These are phyloP conservation scores for Neopelma chrysocephalum DNA, from an alignment of 2,797 vertebrate genomes.

Conservation along the genomic window DNA sequence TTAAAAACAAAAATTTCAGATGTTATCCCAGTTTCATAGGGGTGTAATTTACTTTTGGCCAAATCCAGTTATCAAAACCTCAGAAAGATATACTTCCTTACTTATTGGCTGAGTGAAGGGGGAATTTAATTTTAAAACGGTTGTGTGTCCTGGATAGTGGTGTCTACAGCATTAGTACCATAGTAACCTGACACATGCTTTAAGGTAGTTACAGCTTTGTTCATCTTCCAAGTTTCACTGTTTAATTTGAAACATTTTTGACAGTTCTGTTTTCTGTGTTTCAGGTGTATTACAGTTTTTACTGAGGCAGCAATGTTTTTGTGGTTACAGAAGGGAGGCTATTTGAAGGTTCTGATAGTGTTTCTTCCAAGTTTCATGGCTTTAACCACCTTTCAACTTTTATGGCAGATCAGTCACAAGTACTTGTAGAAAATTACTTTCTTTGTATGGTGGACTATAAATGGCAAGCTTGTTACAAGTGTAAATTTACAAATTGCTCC, in stretches of 20 bases:
- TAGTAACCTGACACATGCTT: neutral
- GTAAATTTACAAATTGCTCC: constrained; percentile 7
- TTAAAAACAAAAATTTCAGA: neutral
- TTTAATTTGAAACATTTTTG: neutral
- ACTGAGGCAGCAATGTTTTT: neutral
- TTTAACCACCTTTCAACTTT: constrained; percentile 39
- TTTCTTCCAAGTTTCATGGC: neutral
- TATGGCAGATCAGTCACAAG: neutral
- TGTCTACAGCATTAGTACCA: neutral
- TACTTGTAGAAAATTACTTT: constrained; percentile 33
- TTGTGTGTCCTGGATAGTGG: neutral
- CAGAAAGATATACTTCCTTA: neutral
- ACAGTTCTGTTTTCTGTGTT: neutral
- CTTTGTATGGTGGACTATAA: constrained; percentile 1
- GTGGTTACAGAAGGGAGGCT: neutral
- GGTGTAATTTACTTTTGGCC: neutral
- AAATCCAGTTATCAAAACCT: neutral
- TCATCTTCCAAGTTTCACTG: neutral
- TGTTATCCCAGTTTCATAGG: neutral
- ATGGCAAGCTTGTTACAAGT: neutral
- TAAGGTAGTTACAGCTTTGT: neutral
- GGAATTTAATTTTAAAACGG: neutral
- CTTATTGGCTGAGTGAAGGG: neutral
- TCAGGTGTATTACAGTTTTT: neutral
- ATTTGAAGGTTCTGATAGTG: neutral